Conservation (phyloP, 2,113 vertebrate genomes). For the Pituophis catenifer region DNA sequence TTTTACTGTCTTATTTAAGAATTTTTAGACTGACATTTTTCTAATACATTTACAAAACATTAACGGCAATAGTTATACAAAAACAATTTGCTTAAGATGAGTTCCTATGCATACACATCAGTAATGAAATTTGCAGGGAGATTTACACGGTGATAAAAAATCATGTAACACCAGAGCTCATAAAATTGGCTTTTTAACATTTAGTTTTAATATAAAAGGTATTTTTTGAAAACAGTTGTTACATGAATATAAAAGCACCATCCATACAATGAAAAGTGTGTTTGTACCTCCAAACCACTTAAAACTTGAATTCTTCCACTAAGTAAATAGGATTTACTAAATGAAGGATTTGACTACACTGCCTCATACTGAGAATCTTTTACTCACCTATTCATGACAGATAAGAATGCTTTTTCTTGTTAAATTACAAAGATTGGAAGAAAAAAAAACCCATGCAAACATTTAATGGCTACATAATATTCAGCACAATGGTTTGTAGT, state of each 20-base stretch:
- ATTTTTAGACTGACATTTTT: not conserved
- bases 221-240: conserved; percentile 11
- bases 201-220: conserved; percentile 16
- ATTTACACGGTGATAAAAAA: conserved; percentile 4
- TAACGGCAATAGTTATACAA: conserved; percentile 14
- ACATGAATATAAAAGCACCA: not conserved
- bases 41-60: conserved; percentile 9
- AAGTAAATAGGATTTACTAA: not conserved
- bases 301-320: conserved; percentile 11
- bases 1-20: not conserved
- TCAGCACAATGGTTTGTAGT: conserved; percentile 47
- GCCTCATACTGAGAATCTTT: not conserved
- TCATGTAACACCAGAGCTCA: not conserved
- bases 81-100: not conserved
- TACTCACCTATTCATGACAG: conserved; percentile 37
- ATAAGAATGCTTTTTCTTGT: conserved; percentile 29
- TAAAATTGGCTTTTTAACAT: conserved; percentile 22
- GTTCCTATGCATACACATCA: not conserved
- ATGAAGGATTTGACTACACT: not conserved
- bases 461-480: conserved; percentile 36
- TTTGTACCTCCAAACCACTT: not conserved
- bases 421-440: conserved; percentile 22
- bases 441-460: not conserved
- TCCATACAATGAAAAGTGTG: not conserved
- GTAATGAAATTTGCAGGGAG: not conserved